Conservation (phyloP, 2,113 vertebrate species). For the Chionodraco myersi region DNA sequence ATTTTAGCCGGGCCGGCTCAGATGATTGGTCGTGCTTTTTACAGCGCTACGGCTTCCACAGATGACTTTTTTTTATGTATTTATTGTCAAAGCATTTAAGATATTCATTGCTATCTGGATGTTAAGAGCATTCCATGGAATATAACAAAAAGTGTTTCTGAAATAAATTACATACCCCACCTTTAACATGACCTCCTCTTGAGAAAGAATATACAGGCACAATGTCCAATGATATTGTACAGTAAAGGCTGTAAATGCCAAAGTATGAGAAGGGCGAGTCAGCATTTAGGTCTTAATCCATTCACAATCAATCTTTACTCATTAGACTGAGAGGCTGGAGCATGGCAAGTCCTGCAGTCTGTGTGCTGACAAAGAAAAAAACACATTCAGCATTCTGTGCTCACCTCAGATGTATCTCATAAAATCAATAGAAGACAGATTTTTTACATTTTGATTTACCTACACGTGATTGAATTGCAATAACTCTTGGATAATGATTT, state of each 20-base stretch:
- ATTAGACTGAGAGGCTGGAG: slow-evolving; percentile 4
- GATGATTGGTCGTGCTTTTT: no score
- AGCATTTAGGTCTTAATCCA: not conserved
- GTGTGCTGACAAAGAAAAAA: slow-evolving; percentile 15
- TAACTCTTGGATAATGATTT: not conserved
- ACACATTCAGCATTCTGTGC: slow-evolving; percentile 22
- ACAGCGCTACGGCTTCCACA: no score
- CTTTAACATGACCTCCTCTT: not conserved
- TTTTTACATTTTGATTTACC: not conserved
- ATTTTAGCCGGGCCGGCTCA: no score
- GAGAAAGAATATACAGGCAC: not conserved
- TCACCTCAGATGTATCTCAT: not conserved
- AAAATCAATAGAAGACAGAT: not conserved
- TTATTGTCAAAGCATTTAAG: no score
- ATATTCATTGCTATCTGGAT: no score
- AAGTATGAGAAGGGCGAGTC: not conserved
- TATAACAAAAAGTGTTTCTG: no score
- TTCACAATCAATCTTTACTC: not conserved
- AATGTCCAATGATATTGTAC: not conserved
- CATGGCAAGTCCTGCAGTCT: not conserved
- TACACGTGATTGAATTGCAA: not conserved
- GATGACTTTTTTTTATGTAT: no score
- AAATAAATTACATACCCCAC: no score
- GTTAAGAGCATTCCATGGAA: no score
- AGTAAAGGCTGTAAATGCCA: not conserved